Base-by-base conservation (phyloP, 2,113 vertebrate genomes). In the Scartelaos histophorus region DNA sequence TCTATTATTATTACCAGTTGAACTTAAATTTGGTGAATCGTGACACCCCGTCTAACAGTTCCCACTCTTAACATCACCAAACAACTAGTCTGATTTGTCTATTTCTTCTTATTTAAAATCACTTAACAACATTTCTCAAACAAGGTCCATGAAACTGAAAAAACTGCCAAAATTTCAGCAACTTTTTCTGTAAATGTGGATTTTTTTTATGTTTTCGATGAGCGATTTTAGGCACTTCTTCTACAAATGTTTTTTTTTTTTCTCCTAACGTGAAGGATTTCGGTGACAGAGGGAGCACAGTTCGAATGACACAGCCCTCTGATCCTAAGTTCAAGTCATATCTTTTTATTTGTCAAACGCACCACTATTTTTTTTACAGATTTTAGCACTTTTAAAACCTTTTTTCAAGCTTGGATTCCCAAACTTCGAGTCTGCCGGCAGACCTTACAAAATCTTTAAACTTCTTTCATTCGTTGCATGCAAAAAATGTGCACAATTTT, bases 211-310 rank as follows among this genome's bases (percentile, higher is more conserved):
- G 38, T 66, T 58, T 15, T 87, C 61, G 75, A 88, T 90, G 88
- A 90, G 85, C 87, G 77, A 80, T 85, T 88, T 91, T 89, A 94
- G 93, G 93, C 93, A 94, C 93, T 94, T 94, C 93, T 94, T 94
- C 91, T 93, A 92, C 91, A 86, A 89, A n/a, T 64, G 35, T 45
- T 16, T 66, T 66, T 34, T 34, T 38, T 91, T 92, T 34, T 43
- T 91, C 92, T 91, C 87, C 87, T 92, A 87, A 86, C 90, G 89
- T 91, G 92, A 90, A 90, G 91, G 89, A 91, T 91, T 83, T 89
- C 86, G 88, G 90, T 83, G 91, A 92, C 84, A 86, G 87, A 79
- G 54, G 81, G 83, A 85, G 29, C 7, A 61, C 17, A 61, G 58
- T 29, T 83, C 74, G 86, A 85, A 89, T 82, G 79, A 77, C 90